Conservation (phyloP, 2,797 vertebrate species). For the Anolis apletophallus region DNA sequence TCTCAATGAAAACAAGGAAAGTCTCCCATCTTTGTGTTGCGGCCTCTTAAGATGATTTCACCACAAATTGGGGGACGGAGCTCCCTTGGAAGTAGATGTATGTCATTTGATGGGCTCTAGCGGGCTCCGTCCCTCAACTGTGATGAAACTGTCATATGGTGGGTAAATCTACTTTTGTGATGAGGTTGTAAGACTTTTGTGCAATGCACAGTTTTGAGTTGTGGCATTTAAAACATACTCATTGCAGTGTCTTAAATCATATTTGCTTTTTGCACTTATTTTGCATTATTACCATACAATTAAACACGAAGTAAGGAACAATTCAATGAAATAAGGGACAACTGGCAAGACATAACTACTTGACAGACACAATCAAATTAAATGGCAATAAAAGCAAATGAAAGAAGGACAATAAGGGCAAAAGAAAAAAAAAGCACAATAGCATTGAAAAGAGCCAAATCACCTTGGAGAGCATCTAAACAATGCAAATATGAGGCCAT, state of each 20-base stretch:
- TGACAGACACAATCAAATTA: background rate
- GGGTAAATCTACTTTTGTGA: too few species aligned
- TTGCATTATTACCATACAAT: background rate
- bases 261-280: background rate
- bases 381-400: background rate
- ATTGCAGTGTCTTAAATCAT: background rate
- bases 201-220: background rate
- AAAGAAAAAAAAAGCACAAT: background rate
- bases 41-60: too few species aligned
- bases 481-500: background rate
- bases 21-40: too few species aligned
- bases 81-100: too few species aligned
- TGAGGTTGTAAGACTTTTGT: background rate
- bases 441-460: background rate
- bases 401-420: background rate
- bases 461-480: background rate
- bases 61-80: too few species aligned
- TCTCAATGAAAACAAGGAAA: too few species aligned
- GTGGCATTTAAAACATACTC: too few species aligned
- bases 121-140: too few species aligned
- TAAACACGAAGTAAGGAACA: constrained; percentile 1
- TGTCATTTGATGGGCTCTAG: too few species aligned
- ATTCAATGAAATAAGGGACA: background rate
- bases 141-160: too few species aligned
- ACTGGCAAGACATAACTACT: background rate